Evolutionary conservation across 1,140 invertebrate genomes (phyloP), one percentile per base, ranked within the genome.

Genomic region (Contarinia nasturtii): DNA sequence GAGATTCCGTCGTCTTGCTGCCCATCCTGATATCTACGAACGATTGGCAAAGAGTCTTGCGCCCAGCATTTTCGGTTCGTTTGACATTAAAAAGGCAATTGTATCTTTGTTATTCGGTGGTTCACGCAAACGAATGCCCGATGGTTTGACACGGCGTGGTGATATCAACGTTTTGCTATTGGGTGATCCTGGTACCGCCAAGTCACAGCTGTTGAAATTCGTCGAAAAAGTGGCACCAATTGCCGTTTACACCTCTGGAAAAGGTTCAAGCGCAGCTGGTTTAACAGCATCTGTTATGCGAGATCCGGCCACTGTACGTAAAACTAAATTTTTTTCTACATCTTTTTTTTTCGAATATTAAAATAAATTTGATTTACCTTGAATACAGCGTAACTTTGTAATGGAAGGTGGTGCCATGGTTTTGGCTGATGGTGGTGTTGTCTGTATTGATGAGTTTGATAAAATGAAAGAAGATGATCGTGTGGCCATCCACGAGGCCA

Each of bases 341-440:
- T n/a, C n/a, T n/a, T n/a, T n/a, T 45, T 27, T 27, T 19, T n/a
- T 34, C n/a, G 12, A 33, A 22, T 27, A n/a, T 10, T 7, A 2
- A 17, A 21, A 40, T 40, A 4, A 41, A 22, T 21, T 27, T 48
- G 22, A 50, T 44, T 46, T 44, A 50, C 49, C 49, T 51, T 57
- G 52, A 49, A 67, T 64, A 7, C 59, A 94, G 89, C 75, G 89
- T 38, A 96, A 94, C 61, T 99, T 98, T 67, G 80, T 98, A 3
- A 93, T 99, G 86, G 95, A 99, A 71, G 96, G 96, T 12, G 96
- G 96, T 33, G 96, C 96, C 8, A 98, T 99, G 95, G 96, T 99
- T 2, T 66, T 99, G 33, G 96, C 96, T 20, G 96, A 99, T 70
- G 94, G 94, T 33, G 96, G 96, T 34, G 92, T 98, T 10, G 94